These are phyloP conservation scores for Cerastis rubricosa DNA, from an alignment of 2,888 invertebrate species.

Conservation along the genomic window DNA sequence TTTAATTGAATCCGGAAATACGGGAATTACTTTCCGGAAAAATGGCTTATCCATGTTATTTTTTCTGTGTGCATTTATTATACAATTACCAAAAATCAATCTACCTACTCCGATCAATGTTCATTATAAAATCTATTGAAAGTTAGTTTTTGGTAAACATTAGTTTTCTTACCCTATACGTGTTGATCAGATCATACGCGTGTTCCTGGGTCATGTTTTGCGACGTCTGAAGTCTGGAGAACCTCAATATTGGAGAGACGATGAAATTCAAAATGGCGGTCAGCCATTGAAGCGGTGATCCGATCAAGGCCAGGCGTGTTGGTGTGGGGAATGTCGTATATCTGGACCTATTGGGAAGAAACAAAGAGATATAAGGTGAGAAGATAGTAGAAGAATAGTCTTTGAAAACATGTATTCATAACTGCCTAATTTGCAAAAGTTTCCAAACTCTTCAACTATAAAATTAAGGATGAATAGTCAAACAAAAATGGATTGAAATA, in stretches of 20 bases:
- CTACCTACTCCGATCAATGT: too few relatives aligned
- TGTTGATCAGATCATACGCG: constrained; percentile 80
- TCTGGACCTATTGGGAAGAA: constrained; percentile 70
- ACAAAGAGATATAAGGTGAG: not conserved
- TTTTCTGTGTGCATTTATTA: too few relatives aligned
- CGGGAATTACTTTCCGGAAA: too few relatives aligned
- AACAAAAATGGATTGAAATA: too few relatives aligned
- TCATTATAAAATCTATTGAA: not conserved
- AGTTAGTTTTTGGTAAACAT: not conserved
- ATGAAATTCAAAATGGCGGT: constrained; percentile 80
- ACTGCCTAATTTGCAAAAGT: not conserved
- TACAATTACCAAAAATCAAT: too few relatives aligned
- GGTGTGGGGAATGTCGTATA: constrained; percentile 79
- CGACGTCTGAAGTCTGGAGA: constrained; percentile 80
- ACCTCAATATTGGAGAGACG: constrained; percentile 77
- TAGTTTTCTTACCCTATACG: constrained; percentile 76
- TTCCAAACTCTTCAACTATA: too few relatives aligned
- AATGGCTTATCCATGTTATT: too few relatives aligned
- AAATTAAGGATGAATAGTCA: too few relatives aligned
- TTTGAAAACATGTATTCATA: not conserved
- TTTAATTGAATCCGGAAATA: too few relatives aligned
- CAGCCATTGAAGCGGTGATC: constrained; percentile 84
- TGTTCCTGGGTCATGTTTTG: constrained; percentile 74
- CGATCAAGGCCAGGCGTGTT: constrained; percentile 76
- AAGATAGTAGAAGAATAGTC: not conserved